These are phyloP conservation scores for Notocelia uddmanniana DNA, from an alignment of 2,888 invertebrate genomes.

Conservation along the genomic window DNA sequence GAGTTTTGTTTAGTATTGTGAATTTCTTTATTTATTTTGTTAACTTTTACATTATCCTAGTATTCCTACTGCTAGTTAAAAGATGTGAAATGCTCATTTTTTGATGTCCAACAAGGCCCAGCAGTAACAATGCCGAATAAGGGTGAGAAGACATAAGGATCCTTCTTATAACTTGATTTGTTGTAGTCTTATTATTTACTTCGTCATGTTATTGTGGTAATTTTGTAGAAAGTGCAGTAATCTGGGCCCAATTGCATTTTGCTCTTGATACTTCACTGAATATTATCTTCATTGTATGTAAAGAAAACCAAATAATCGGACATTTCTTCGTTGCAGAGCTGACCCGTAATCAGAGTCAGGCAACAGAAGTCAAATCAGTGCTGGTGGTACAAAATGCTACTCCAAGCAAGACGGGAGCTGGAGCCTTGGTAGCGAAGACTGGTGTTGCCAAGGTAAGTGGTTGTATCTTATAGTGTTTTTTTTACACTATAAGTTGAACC, in stretches of 20 bases:
- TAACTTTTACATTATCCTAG: slow-evolving; percentile 5
- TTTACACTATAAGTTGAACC: background rate
- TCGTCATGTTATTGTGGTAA: slow-evolving; percentile 29
- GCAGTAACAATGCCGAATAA: slow-evolving; percentile 60
- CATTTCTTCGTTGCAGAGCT: slow-evolving; percentile 49
- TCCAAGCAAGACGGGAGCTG: slow-evolving; percentile 11
- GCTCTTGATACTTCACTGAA: background rate
- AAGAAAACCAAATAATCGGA: no score
- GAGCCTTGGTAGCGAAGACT: slow-evolving; percentile 49
- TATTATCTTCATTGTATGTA: background rate
- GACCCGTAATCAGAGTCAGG: slow-evolving; percentile 15
- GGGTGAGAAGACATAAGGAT: slow-evolving; percentile 51
- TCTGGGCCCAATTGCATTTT: background rate
- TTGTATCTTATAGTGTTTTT: background rate
- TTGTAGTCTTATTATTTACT: background rate
- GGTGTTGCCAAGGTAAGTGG: slow-evolving; percentile 56
- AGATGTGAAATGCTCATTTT: slow-evolving; percentile 13
- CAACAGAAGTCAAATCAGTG: slow-evolving; percentile 49
- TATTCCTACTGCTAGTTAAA: background rate
- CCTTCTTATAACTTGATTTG: background rate
- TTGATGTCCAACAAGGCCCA: background rate
- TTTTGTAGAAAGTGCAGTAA: background rate
- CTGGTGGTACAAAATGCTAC: slow-evolving; percentile 28
- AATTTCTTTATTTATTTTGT: slow-evolving; percentile 34
- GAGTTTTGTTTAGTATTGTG: slow-evolving; percentile 28